phyloP scores from a whole-genome alignment of 2,888 invertebrate genomes.

The Eupsilia transversa region DNA sequence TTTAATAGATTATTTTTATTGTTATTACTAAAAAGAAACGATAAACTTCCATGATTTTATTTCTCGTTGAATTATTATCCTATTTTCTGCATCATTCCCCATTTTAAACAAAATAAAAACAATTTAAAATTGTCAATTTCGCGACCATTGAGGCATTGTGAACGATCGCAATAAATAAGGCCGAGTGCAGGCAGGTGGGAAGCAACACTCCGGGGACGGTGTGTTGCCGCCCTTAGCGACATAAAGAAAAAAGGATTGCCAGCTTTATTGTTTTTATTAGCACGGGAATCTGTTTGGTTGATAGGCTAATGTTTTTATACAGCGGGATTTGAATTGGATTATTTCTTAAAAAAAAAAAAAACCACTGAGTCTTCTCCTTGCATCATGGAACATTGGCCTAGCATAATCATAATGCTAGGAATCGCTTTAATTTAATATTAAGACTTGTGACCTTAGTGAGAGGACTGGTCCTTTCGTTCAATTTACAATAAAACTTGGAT shows the following conservation, averaged over 20 bases:
- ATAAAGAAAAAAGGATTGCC: constrained; percentile 86
- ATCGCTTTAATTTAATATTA: neutral
- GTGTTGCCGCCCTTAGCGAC: constrained; percentile 80
- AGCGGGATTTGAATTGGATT: constrained; percentile 59
- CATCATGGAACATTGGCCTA: too few species aligned
- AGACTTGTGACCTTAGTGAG: neutral
- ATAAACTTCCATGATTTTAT: constrained; percentile 1
- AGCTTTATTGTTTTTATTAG: constrained; percentile 87
- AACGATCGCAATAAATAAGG: constrained; percentile 84
- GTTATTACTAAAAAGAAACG: too few species aligned
- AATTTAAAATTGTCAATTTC: constrained; percentile 76
- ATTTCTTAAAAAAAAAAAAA: neutral
- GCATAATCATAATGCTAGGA: neutral
- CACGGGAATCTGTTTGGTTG: constrained; percentile 76
- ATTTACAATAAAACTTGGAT: too few species aligned
- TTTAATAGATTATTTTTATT: neutral
- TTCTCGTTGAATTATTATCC: constrained; percentile 37
- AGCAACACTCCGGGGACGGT: constrained; percentile 79
- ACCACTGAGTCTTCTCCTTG: neutral
- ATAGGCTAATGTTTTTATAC: constrained; percentile 69
- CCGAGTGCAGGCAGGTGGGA: constrained; percentile 81
- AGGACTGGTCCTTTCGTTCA: neutral
- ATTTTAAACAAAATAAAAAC: constrained; percentile 61
- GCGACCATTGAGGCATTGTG: constrained; percentile 78
- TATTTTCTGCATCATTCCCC: constrained; percentile 49